Percentiles rank a stretch among this genome's conserved stretches.
phyloP scores from a whole-genome alignment of 2,113 vertebrate species.

The Polypterus bichir region DNA sequence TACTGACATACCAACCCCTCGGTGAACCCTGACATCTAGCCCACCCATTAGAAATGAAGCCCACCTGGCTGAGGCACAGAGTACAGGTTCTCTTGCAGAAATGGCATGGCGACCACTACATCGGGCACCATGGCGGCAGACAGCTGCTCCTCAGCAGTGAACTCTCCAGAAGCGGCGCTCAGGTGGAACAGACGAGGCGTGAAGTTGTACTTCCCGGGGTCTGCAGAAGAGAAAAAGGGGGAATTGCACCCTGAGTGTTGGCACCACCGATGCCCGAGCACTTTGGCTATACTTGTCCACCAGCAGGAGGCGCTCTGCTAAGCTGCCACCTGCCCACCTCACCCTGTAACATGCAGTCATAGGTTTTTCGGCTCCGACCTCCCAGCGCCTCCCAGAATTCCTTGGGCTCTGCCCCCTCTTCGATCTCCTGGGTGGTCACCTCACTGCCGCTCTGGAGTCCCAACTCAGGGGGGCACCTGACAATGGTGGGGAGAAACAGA shows the following conservation, averaged over 20 bases:
- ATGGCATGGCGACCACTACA: constrained; percentile 45
- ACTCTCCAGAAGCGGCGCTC: constrained; percentile 37
- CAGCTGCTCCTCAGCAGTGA: constrained; percentile 38
- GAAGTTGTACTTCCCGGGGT: constrained; percentile 57
- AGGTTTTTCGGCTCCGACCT: constrained; percentile 50
- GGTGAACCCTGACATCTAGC: background rate
- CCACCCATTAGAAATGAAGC: background rate
- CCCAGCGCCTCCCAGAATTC: constrained; percentile 57
- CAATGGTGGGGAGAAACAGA: background rate
- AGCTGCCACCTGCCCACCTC: background rate
- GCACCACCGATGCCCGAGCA: background rate
- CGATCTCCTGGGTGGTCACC: constrained; percentile 36
- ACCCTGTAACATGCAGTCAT: constrained; percentile 67
- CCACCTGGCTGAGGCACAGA: constrained; percentile 47
- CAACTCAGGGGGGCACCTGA: constrained; percentile 46
- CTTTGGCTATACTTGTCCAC: background rate
- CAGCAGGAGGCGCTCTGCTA: background rate
- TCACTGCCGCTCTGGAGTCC: constrained; percentile 27
- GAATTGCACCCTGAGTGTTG: background rate
- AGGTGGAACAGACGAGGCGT: constrained; percentile 56
- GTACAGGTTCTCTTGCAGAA: constrained; percentile 48
- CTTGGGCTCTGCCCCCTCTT: constrained; percentile 49
- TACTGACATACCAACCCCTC: background rate
- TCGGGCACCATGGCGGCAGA: constrained; percentile 33
- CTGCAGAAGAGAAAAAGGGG: constrained; percentile 23